Percentiles rank a stretch among this genome's conserved stretches.
These are phyloP conservation scores for Lagocephalus sceleratus DNA, from an alignment of 2,797 vertebrate genomes.

Conservation along the genomic window DNA sequence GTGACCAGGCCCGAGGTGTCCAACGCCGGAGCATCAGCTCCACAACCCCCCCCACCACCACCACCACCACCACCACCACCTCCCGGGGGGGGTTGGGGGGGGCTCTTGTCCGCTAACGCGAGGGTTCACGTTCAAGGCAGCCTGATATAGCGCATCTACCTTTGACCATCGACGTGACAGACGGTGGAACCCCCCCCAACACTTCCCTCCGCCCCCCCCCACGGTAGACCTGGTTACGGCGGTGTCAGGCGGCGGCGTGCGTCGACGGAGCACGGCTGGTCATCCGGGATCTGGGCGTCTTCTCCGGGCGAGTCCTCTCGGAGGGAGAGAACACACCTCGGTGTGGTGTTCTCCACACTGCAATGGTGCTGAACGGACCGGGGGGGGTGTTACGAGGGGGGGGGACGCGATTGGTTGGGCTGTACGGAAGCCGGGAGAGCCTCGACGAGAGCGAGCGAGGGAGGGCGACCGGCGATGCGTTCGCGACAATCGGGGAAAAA, in stretches of 20 bases:
- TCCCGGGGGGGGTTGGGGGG: too few relatives aligned
- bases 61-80: too few relatives aligned
- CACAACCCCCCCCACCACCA: too few relatives aligned
- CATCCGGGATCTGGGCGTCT: constrained; percentile 47
- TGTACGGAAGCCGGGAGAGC: constrained; percentile 49
- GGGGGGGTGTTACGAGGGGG: too few relatives aligned
- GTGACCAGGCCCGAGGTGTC: constrained; percentile 59
- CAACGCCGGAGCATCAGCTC: constrained; percentile 13
- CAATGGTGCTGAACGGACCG: constrained; percentile 53
- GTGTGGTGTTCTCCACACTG: constrained; percentile 53
- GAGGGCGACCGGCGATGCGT: constrained; percentile 35
- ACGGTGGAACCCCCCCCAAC: constrained; percentile 35
- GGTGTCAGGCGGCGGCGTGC: constrained; percentile 21
- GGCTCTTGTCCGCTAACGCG: constrained; percentile 3
- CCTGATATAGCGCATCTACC: constrained; percentile 26
- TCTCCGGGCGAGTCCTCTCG: constrained; percentile 29
- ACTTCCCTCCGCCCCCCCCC: too few relatives aligned
- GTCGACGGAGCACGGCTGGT: constrained; percentile 10
- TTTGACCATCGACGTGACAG: constrained; percentile 1
- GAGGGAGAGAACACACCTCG: constrained; percentile 32
- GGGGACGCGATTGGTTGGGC: constrained; percentile 49
- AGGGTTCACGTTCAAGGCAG: constrained; percentile 35
- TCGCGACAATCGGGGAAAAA: constrained; percentile 28
- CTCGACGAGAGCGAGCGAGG: constrained; percentile 22
- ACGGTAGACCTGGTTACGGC: constrained; percentile 10